phyloP scores from a whole-genome alignment of 1,140 invertebrate genomes.

The Sycophila sp. region DNA sequence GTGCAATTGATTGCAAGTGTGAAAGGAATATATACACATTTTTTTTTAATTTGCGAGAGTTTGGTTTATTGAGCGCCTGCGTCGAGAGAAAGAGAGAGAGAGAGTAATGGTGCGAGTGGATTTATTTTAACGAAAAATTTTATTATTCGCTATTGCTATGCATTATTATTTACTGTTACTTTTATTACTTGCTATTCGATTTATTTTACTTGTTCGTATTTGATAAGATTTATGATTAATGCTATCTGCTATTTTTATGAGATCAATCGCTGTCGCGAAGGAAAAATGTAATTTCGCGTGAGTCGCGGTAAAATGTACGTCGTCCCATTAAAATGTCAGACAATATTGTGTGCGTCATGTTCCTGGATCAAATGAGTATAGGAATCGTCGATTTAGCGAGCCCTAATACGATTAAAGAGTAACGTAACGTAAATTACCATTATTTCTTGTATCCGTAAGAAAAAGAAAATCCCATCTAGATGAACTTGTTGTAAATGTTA shows the following conservation, averaged over 20 bases:
- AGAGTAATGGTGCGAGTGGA: slow-evolving; percentile 12
- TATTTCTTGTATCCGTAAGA: not conserved
- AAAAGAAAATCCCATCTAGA: slow-evolving; percentile 33
- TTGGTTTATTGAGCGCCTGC: too few species aligned
- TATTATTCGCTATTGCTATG: slow-evolving; percentile 15
- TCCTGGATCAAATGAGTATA: slow-evolving; percentile 2
- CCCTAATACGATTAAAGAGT: not conserved
- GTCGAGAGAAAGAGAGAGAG: not conserved
- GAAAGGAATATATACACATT: too few species aligned
- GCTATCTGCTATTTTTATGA: not conserved
- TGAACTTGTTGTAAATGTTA: slow-evolving; percentile 48
- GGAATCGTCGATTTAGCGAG: not conserved
- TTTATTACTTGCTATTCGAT: not conserved
- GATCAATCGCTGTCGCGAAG: not conserved
- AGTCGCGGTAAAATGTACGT: slow-evolving; percentile 6
- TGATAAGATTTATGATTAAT: too few species aligned
- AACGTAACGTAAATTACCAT: slow-evolving; percentile 3
- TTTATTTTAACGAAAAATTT: not conserved
- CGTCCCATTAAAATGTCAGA: not conserved
- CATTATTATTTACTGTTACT: slow-evolving; percentile 7
- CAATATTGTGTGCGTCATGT: slow-evolving; percentile 12
- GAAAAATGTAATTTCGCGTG: not conserved
- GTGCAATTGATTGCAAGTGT: too few species aligned
- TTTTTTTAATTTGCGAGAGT: too few species aligned
- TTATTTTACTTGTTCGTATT: too few species aligned